Evolutionary conservation across 2,888 invertebrate genomes (phyloP), one percentile per base, ranked within the genome.

Genomic region (Melanchra persicariae): DNA sequence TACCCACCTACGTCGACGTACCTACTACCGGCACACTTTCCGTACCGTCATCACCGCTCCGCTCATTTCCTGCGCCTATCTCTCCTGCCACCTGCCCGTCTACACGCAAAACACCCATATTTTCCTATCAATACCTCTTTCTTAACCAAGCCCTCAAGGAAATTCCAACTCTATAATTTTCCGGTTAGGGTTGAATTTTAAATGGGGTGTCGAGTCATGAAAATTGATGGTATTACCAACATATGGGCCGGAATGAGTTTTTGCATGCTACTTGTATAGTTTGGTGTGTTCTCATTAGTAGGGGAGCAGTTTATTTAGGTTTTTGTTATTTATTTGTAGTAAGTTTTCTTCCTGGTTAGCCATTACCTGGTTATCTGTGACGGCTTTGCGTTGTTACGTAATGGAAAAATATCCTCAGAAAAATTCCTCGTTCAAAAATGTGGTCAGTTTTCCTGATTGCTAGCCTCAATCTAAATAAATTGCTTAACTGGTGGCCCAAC

Each of bases 91-190:
- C 89, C 89, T 89, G 87, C 85, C 79, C 79, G 64, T 82, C 84
- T 84, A 88, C 89, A 90, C 88, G 89, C 87, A 81, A 90, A 90
- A 91, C 88, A 87, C 88, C 87, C 87, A 91, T 90, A 91, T 92
- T 92, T 90, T 90, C 88, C 90, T 90, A 88, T 89, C 87, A 87
- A 88, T 88, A 84, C 83, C 77, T 87, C 70, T 84, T 86, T 83
- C 80, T 79, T 76, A 45, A 71, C 7, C 62, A 55, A 37, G 15
- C 37, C 22, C 8, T 0, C 54, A 69, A 61, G 26, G 68, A n/a
- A 76, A 43, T 12, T 61, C 54, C 26, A 70, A 76, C 78, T 58
- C n/a, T 74, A 58, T 1, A 0, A 0, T 0, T 0, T n/a, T 19
- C 0, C 0, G 0, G 0, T 7, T 34, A 83, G 22, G 59, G 77